A percentile compares a stretch with the other conserved stretches of the same genome.
These are phyloP conservation scores for Andrena chrysosceles DNA, from an alignment of 2,888 invertebrate genomes.

Conservation along the genomic window DNA sequence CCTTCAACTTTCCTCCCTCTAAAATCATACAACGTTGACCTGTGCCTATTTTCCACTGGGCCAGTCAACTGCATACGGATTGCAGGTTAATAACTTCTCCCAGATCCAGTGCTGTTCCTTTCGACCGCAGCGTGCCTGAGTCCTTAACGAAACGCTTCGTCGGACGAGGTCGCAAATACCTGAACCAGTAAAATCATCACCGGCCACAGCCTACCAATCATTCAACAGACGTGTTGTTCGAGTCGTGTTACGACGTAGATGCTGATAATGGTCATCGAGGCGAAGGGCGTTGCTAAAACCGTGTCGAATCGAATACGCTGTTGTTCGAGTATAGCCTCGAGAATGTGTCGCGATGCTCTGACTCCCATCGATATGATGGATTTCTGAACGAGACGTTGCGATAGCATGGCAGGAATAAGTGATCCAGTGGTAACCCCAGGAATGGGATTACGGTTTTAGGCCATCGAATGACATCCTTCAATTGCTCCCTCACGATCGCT, in stretches of 20 bases:
- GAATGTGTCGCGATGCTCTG: not conserved
- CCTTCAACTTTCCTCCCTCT: too few species aligned
- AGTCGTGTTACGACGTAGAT: slow-evolving; percentile 1
- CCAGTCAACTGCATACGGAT: too few species aligned
- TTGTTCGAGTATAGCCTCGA: not conserved
- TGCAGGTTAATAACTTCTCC: too few species aligned
- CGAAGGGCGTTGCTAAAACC: not conserved
- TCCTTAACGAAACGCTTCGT: not conserved
- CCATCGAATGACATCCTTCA: not conserved
- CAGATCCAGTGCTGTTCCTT: not conserved
- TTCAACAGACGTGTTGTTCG: not conserved
- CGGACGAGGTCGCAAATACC: not conserved
- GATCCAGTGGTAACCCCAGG: not conserved
- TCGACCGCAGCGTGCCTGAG: too few species aligned
- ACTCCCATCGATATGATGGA: not conserved
- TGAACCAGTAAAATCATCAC: not conserved
- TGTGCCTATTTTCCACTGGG: too few species aligned
- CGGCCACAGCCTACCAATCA: not conserved
- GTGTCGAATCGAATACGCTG: not conserved
- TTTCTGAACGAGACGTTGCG: not conserved
- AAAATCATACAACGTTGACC: too few species aligned
- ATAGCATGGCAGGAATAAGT: not conserved
- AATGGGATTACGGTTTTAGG: not conserved
- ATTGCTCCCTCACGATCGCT: not conserved
- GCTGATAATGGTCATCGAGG: slow-evolving; percentile 3